phyloP scores from a whole-genome alignment of 2,797 vertebrate genomes.

The Margarornis squamiger region DNA sequence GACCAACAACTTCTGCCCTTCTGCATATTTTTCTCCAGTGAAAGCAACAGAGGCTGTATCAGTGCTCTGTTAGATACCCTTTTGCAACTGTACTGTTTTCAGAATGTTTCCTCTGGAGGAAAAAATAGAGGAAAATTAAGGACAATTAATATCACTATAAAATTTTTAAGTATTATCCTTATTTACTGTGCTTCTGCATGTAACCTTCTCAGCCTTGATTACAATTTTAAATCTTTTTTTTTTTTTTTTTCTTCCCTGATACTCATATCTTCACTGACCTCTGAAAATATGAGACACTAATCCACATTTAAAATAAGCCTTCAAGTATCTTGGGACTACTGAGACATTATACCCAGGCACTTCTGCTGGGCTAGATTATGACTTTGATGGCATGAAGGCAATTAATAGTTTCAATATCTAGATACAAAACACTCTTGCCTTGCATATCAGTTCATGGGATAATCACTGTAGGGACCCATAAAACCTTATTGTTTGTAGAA shows the following conservation, averaged over 20 bases:
- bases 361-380: slow-evolving; percentile 43
- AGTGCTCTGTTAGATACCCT: background rate
- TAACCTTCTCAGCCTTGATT: slow-evolving; percentile 3
- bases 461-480: slow-evolving; percentile 44
- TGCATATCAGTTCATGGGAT: slow-evolving; percentile 13
- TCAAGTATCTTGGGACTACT: background rate
- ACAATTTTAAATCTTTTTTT: background rate
- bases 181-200: background rate
- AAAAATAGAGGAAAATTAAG: background rate
- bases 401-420: slow-evolving; percentile 59
- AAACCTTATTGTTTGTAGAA: slow-evolving; percentile 55
- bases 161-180: background rate
- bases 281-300: background rate
- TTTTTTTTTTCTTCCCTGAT: background rate
- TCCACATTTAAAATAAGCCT: slow-evolving; percentile 18
- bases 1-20: background rate
- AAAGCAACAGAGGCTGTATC: background rate
- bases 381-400: slow-evolving; percentile 15
- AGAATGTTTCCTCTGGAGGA: background rate
- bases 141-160: background rate
- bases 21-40: background rate
- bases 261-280: background rate
- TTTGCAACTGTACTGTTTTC: background rate
- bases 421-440: background rate
- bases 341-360: background rate